Percentiles rank a stretch among this genome's conserved stretches.
Conservation (phyloP, 2,888 invertebrate species). For the Amphimallon solstitiale region DNA sequence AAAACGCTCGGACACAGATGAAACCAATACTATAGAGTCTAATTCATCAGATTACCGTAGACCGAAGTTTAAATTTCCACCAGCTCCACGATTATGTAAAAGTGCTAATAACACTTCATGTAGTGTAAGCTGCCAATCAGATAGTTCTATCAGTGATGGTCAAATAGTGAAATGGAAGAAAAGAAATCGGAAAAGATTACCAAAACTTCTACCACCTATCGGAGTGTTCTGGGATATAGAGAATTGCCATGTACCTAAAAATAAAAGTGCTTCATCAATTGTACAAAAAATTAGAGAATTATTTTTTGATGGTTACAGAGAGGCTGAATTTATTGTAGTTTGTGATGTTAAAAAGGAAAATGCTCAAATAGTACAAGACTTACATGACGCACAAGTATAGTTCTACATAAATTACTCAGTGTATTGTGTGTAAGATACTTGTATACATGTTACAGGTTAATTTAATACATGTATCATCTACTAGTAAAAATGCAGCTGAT, state of each 20-base stretch:
- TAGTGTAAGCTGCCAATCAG: conserved; percentile 52
- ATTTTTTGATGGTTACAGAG: conserved; percentile 79
- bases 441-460: conserved; percentile 70
- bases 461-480: conserved; percentile 85
- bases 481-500: conserved; percentile 89
- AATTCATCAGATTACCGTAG: conserved; percentile 26
- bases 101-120: conserved; percentile 54
- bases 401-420: conserved; percentile 1
- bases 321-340: conserved; percentile 89
- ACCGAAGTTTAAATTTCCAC: conserved; percentile 41
- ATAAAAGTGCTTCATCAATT: conserved; percentile 81
- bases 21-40: conserved; percentile 35
- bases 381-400: conserved; percentile 83
- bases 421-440: conserved; percentile 2
- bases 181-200: conserved; percentile 43
- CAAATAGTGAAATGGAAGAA: conserved; percentile 41
- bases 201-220: conserved; percentile 69
- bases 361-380: conserved; percentile 78
- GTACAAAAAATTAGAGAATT: conserved; percentile 80
- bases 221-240: conserved; percentile 96
- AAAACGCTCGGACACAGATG: conserved; percentile 39
- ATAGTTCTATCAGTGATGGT: conserved; percentile 52
- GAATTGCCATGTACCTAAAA: conserved; percentile 87
- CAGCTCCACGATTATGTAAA: conserved; percentile 49
- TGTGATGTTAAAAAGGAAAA: conserved; percentile 89